Conservation (phyloP, 2,113 vertebrate genomes). For the Poeciliopsis turrubarensis region DNA sequence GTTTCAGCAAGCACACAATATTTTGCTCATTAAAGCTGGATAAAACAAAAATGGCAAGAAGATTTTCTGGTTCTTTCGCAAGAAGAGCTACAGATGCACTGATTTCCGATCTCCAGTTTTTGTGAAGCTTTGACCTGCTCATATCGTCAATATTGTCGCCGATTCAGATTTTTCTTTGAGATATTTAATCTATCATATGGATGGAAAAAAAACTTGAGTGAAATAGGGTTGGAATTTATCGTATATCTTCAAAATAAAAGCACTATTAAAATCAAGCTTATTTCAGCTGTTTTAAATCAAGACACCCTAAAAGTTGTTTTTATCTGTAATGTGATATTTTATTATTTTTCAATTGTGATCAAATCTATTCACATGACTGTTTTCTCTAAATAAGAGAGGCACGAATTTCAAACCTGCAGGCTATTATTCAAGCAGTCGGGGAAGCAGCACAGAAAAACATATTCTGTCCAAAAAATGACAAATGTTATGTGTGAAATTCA, state of each 20-base stretch:
- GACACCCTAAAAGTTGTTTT: neutral
- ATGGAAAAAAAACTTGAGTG: too few relatives aligned
- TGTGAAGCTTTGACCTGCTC: too few relatives aligned
- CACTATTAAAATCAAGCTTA: too few relatives aligned
- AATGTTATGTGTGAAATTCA: neutral
- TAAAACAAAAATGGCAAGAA: neutral
- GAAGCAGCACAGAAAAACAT: slow-evolving; percentile 1
- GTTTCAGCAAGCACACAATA: neutral
- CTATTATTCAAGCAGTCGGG: neutral
- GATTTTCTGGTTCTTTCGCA: too few relatives aligned
- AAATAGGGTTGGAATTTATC: too few relatives aligned
- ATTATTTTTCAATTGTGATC: neutral
- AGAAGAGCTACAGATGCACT: too few relatives aligned
- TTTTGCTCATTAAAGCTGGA: neutral
- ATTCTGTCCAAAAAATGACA: slow-evolving; percentile 12
- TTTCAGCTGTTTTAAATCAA: neutral
- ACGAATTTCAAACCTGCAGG: neutral
- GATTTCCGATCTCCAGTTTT: too few relatives aligned
- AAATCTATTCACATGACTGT: neutral
- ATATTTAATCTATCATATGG: too few relatives aligned
- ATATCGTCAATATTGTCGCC: too few relatives aligned
- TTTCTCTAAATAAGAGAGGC: neutral
- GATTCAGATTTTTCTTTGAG: too few relatives aligned
- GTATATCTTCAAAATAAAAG: too few relatives aligned
- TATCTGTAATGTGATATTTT: neutral